These are phyloP conservation scores for Idaea aversata DNA, from an alignment of 2,888 invertebrate genomes.

Conservation along the genomic window DNA sequence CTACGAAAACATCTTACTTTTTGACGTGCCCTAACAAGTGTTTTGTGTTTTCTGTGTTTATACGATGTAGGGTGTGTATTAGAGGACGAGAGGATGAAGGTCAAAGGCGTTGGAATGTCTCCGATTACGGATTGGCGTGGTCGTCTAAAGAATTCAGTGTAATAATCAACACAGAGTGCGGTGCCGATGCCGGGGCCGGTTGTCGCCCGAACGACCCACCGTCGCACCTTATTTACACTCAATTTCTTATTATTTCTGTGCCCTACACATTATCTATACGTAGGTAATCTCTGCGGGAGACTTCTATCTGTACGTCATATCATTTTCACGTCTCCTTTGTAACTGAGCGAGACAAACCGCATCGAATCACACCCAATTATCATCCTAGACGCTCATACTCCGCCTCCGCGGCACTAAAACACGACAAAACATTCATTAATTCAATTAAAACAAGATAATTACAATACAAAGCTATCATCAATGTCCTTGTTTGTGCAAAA, in stretches of 20 bases:
- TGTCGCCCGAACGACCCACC: conserved; percentile 29
- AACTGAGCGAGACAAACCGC: neutral
- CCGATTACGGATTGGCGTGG: conserved; percentile 60
- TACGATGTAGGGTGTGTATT: conserved; percentile 44
- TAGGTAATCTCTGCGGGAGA: conserved; percentile 17
- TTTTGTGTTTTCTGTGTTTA: conserved; percentile 70
- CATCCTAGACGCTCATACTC: neutral
- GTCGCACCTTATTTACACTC: conserved; percentile 39
- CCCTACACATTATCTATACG: conserved; percentile 20
- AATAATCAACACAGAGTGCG: conserved; percentile 44
- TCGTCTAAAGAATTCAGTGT: conserved; percentile 66
- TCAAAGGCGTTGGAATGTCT: conserved; percentile 52
- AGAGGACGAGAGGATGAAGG: conserved; percentile 56
- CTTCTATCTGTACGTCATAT: neutral
- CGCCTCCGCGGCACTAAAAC: neutral
- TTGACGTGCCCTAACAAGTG: conserved; percentile 77
- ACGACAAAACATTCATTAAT: neutral
- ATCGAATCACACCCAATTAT: neutral
- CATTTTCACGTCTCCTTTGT: neutral
- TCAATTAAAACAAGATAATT: neutral
- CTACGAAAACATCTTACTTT: conserved; percentile 70
- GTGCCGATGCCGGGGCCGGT: conserved; percentile 53
- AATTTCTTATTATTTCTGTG: conserved; percentile 36
- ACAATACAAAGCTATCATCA: neutral
- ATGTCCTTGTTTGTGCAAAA: neutral